These are phyloP conservation scores for Dolomedes plantarius DNA, from an alignment of 2,888 invertebrate species.

Conservation along the genomic window DNA sequence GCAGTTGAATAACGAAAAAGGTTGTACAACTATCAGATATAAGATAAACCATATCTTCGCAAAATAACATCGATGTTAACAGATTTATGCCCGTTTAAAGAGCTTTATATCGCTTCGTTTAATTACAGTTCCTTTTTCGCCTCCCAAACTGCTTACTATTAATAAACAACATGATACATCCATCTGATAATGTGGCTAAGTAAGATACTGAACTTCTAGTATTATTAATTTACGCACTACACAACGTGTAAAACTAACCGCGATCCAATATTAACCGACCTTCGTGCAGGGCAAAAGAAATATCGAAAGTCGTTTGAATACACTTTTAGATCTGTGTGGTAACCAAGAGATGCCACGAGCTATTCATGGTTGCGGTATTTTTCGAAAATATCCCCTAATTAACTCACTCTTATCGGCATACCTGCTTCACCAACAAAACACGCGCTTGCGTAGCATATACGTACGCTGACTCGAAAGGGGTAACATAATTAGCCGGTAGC, in stretches of 20 bases:
- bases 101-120: too few relatives aligned
- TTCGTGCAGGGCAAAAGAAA: neutral
- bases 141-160: neutral
- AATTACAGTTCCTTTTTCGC: too few relatives aligned
- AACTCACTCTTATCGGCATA: conserved; percentile 11
- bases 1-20: too few relatives aligned
- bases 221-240: neutral
- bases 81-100: too few relatives aligned
- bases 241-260: neutral
- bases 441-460: neutral
- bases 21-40: too few relatives aligned
- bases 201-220: neutral
- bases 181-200: neutral
- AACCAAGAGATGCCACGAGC: conserved; percentile 3
- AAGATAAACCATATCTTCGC: too few relatives aligned
- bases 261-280: neutral
- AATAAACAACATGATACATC: neutral
- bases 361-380: conserved; percentile 2
- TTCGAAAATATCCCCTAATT: conserved; percentile 15
- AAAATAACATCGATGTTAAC: too few relatives aligned
- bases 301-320: conserved; percentile 2
- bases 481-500: conserved; percentile 50
- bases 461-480: conserved; percentile 5
- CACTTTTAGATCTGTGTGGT: neutral
- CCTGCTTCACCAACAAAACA: conserved; percentile 6